A percentile compares a stretch with the other conserved stretches of the same genome.
Conservation (phyloP, 35 echinoderm and acorn worm genomes). For the Apostichopus californicus region DNA sequence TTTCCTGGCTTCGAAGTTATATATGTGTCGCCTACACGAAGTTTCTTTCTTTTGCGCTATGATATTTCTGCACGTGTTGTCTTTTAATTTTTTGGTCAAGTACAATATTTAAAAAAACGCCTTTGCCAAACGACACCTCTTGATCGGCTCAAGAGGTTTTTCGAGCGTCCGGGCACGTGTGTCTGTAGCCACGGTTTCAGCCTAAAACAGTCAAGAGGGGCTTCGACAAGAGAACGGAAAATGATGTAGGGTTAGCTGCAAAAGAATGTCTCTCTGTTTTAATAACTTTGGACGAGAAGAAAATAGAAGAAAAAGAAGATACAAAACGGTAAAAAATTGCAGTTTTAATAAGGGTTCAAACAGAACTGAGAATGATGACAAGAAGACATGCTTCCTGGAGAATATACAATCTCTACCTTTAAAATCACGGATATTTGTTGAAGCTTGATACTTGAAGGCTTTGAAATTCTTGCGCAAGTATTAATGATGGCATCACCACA, state of each 20-base stretch:
- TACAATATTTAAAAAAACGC: background rate
- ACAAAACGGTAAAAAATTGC: too few relatives aligned
- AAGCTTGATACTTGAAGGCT: too few relatives aligned
- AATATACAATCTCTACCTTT: too few relatives aligned
- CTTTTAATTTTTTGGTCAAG: background rate
- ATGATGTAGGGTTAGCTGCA: background rate
- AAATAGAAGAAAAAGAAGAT: too few relatives aligned
- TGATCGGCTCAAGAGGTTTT: background rate
- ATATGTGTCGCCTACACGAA: background rate
- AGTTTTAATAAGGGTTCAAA: too few relatives aligned
- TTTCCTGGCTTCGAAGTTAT: background rate
- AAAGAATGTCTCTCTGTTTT: background rate
- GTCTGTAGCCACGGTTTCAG: background rate
- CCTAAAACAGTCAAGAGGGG: background rate
- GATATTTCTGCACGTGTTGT: background rate
- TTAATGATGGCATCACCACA: too few relatives aligned
- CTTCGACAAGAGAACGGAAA: background rate
- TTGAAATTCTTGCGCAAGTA: too few relatives aligned
- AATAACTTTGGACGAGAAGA: background rate
- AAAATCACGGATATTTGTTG: too few relatives aligned
- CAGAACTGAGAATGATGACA: too few relatives aligned
- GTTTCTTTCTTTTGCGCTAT: background rate
- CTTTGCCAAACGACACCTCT: background rate
- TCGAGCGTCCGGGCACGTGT: background rate
- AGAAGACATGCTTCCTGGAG: too few relatives aligned